These are phyloP conservation scores for Ammodytes dubius DNA, from an alignment of 2,113 vertebrate species.

Conservation along the genomic window DNA sequence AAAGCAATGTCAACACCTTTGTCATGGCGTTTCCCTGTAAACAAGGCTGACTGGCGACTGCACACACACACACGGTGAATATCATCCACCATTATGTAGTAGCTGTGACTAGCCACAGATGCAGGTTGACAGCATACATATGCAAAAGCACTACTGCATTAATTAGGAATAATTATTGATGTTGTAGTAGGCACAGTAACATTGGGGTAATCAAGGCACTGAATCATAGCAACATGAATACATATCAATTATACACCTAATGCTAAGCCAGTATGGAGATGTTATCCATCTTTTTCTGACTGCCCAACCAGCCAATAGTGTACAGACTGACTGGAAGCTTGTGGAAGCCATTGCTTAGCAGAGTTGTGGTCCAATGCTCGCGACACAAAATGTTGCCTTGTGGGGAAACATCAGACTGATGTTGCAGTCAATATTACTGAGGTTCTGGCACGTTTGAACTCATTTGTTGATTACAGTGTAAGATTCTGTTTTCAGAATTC, in stretches of 20 bases:
- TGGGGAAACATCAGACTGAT: slow-evolving; percentile 14
- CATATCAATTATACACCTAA: slow-evolving; percentile 27
- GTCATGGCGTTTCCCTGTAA: slow-evolving; percentile 29
- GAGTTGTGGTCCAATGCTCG: slow-evolving; percentile 19
- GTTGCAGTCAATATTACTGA: slow-evolving; percentile 38
- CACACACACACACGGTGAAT: not conserved
- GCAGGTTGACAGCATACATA: slow-evolving; percentile 61
- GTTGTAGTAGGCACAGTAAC: slow-evolving; percentile 18
- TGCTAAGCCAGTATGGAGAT: not conserved
- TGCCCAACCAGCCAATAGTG: not conserved
- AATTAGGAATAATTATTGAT: slow-evolving; percentile 59
- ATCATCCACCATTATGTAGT: slow-evolving; percentile 33
- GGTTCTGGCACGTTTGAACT: slow-evolving; percentile 46
- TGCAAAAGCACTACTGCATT: slow-evolving; percentile 51
- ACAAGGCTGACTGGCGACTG: slow-evolving; percentile 24
- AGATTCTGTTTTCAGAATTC: slow-evolving; percentile 51
- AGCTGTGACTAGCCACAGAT: slow-evolving; percentile 45
- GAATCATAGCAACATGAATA: slow-evolving; percentile 20
- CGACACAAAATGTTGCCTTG: slow-evolving; percentile 29
- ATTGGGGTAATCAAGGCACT: slow-evolving; percentile 18
- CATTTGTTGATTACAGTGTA: slow-evolving; percentile 21
- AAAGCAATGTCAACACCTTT: slow-evolving; percentile 52
- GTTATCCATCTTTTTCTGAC: slow-evolving; percentile 1
- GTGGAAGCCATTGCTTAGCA: slow-evolving; percentile 24
- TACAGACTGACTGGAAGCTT: slow-evolving; percentile 42